Conservation (phyloP, 2,113 vertebrate genomes). For the Salvelinus namaycush region DNA sequence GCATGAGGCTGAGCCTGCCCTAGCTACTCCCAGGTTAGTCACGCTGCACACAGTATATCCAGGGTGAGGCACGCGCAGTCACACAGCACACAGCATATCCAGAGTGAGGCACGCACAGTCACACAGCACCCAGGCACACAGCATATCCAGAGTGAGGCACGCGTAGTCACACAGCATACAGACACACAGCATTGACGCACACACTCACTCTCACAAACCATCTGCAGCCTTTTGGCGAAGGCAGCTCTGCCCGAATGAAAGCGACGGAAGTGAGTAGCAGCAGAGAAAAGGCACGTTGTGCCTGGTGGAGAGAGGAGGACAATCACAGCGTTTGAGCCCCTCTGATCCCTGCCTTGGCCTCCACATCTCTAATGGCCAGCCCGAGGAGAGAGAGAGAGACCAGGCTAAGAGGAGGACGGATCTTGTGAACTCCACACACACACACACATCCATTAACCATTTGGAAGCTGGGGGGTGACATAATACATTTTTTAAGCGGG, state of each 20-base stretch:
- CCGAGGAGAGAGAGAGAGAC: conserved; percentile 36
- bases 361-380: conserved; percentile 86
- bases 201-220: conserved; percentile 17
- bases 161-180: neutral
- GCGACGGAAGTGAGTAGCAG: conserved; percentile 37
- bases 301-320: conserved; percentile 77
- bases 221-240: conserved; percentile 26
- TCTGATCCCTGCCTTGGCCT: conserved; percentile 90
- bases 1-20: no score
- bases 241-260: conserved; percentile 53
- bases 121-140: neutral
- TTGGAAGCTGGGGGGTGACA: conserved; percentile 43
- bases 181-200: conserved; percentile 23
- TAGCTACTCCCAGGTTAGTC: conserved; percentile 6
- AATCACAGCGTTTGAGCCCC: conserved; percentile 89
- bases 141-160: conserved; percentile 2
- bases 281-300: conserved; percentile 90
- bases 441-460: conserved; percentile 2
- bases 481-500: conserved; percentile 44
- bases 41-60: conserved; percentile 13
- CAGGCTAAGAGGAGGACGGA: conserved; percentile 16
- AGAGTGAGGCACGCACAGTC: neutral
- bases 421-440: conserved; percentile 30
- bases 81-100: conserved; percentile 7
- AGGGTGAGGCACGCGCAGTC: neutral